Conservation (phyloP, 2,888 invertebrate genomes). For the Eupithecia inturbata region DNA sequence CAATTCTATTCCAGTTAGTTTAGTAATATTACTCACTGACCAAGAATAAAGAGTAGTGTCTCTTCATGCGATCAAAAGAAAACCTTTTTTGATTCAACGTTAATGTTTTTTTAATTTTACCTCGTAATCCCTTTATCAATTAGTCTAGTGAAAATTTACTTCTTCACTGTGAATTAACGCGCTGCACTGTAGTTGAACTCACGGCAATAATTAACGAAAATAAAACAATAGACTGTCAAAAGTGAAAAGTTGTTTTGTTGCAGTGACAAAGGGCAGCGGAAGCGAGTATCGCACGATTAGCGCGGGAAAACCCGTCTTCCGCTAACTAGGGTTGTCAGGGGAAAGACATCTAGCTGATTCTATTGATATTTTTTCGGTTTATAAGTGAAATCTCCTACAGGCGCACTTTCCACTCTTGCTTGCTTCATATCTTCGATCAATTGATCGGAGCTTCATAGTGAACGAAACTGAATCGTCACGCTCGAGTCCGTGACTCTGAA, state of each 20-base stretch:
- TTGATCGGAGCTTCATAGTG: no score
- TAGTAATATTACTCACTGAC: not conserved
- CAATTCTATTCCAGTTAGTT: not conserved
- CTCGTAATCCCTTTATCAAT: not conserved
- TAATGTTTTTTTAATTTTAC: not conserved
- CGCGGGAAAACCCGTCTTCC: constrained; percentile 67
- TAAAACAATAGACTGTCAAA: constrained; percentile 45
- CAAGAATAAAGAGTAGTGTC: not conserved
- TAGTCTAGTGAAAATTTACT: not conserved
- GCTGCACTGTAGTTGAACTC: not conserved
- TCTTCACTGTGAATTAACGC: not conserved
- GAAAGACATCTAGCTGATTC: not conserved
- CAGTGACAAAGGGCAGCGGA: constrained; percentile 62
- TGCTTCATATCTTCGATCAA: no score
- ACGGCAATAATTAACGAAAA: constrained; percentile 26
- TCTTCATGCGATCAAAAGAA: not conserved
- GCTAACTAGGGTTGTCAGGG: constrained; percentile 42
- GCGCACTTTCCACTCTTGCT: not conserved
- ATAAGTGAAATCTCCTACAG: no score
- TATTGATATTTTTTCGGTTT: not conserved
- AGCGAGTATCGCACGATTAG: constrained; percentile 55
- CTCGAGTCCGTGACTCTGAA: not conserved
- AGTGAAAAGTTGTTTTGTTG: constrained; percentile 49
- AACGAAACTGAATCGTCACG: not conserved
- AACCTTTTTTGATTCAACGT: not conserved